Evolutionary conservation across 2,797 vertebrate species (phyloP).

Genomic region (Zalophus californianus): DNA sequence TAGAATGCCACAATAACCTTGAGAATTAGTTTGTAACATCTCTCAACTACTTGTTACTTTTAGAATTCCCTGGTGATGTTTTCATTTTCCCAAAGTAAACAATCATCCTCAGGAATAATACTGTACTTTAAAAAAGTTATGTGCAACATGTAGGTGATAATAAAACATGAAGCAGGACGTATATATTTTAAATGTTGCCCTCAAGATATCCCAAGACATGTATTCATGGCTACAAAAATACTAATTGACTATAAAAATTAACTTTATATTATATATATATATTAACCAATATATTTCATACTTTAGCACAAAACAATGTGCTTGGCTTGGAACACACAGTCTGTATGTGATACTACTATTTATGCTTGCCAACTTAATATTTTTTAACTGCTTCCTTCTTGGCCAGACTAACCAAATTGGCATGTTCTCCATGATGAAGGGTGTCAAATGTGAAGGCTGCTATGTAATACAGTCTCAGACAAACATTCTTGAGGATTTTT

Average conservation of each 20-base stretch:
- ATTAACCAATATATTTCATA: conserved; percentile 51
- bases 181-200: conserved; percentile 13
- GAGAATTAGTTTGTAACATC: neutral
- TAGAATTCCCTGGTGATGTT: conserved; percentile 10
- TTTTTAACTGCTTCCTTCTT: conserved; percentile 70
- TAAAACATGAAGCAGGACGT: conserved; percentile 21
- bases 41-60: conserved; percentile 31
- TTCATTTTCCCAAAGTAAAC: conserved; percentile 43
- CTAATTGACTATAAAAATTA: conserved; percentile 33
- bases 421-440: conserved; percentile 1
- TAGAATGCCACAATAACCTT: neutral
- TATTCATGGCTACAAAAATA: conserved; percentile 49
- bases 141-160: neutral
- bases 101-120: conserved; percentile 1
- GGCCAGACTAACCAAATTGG: conserved; percentile 66
- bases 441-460: conserved; percentile 9
- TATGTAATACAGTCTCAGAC: conserved; percentile 48
- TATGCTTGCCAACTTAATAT: conserved; percentile 63
- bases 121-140: neutral
- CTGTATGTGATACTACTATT: conserved; percentile 57
- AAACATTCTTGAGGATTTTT: conserved; percentile 26
- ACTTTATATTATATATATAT: no score
- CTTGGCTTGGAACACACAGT: conserved; percentile 39
- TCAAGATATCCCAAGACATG: neutral
- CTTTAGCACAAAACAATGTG: conserved; percentile 54